Conservation (phyloP, 2,888 invertebrate genomes). For the Loripinus fragilis region DNA sequence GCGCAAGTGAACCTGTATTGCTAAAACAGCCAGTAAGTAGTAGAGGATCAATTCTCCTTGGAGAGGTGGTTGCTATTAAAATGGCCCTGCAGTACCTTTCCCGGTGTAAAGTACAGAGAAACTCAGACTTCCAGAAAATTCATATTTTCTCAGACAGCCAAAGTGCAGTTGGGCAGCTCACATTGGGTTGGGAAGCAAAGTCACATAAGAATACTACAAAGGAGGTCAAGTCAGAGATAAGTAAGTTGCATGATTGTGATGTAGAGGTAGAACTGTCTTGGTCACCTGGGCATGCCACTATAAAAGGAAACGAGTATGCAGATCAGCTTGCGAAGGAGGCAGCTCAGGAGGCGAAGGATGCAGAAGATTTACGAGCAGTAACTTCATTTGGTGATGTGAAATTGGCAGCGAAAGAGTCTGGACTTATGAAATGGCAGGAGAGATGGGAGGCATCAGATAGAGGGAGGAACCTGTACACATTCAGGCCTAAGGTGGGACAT, state of each 20-base stretch:
- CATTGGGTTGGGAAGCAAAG: background rate
- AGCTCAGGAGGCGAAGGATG: no score
- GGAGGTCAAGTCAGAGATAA: background rate
- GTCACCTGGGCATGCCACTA: background rate
- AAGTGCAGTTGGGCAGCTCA: background rate
- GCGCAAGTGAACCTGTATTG: background rate
- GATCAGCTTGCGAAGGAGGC: conserved; percentile 1
- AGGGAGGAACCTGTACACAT: no score
- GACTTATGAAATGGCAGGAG: no score
- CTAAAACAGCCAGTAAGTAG: background rate
- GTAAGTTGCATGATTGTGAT: background rate
- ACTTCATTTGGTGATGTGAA: background rate
- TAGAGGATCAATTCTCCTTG: background rate
- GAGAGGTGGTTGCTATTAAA: background rate
- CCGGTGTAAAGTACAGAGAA: background rate
- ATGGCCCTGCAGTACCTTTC: background rate
- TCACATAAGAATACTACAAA: background rate
- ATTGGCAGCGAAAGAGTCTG: background rate
- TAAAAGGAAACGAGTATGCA: background rate
- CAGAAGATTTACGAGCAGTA: background rate
- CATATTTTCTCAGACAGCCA: conserved; percentile 6
- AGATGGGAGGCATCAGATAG: background rate
- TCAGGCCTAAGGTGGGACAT: no score
- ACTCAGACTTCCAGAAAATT: background rate
- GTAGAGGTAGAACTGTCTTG: background rate